Base-by-base conservation (phyloP, 1,140 invertebrate genomes). In the Leguminivora glycinivorella region DNA sequence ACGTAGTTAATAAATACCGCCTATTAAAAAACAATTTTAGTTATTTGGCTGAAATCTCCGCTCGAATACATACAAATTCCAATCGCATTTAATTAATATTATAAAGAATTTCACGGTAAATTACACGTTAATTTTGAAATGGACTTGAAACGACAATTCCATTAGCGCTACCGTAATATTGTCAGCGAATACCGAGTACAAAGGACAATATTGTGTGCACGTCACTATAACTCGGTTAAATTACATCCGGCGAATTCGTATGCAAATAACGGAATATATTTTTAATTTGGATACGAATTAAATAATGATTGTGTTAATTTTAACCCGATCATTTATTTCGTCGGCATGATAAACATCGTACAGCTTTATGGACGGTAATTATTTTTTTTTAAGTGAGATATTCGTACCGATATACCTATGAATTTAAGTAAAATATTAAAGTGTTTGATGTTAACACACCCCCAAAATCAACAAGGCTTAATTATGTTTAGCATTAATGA, bases 61-160 rank as follows among this genome's bases (percentile, higher is more conserved):
- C 17, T 9, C n/a, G 43, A 19, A 19, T 9, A 52, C 19, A 22
- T 52, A 19, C n/a, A 66, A 67, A 31, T 34, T 29, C 56, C 31
- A 58, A 7, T 43, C 58, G 29, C 38, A 34, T 67, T 58, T 63
- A 47, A 70, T 60, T 66, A 43, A 67, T 52, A 56, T n/a, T n/a
- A 38, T 60, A 25, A 67, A 66, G 25, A 67, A 58, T 70, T 70
- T 66, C 60, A 56, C 31, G 34, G 26, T 67, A 67, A 71, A 71
- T 71, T 71, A 71, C 29, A 43, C 31, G 29, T 71, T 67, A 25
- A 63, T 67, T 66, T 56, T 34, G 70, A 38, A 71, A 68, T 52
- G n/a, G 58, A 47, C 24, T 68, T 43, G 70, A 22, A 52, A 71
- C 67, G 63, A 68, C 47, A 71, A 71, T 68, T 68, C 66, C 63